Conservation (phyloP, 2,888 invertebrate species). For the Drosophila nr. medialis region DNA sequence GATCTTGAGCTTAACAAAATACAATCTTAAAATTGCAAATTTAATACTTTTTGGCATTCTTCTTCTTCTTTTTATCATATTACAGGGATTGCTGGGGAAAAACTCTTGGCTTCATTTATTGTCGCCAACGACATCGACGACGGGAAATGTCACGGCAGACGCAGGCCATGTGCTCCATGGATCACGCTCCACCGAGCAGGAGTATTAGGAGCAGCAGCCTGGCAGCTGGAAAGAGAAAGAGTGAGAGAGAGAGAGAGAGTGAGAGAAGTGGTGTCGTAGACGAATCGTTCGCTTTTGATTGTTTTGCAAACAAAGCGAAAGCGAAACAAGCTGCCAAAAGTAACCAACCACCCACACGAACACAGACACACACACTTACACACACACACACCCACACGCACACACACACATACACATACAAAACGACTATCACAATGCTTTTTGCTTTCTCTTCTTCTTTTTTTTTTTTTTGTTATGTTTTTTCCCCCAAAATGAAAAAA, state of each 20-base stretch:
- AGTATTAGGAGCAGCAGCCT: slow-evolving; percentile 14
- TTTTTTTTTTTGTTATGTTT: slow-evolving; percentile 30
- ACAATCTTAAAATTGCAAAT: not conserved
- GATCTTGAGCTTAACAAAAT: not conserved
- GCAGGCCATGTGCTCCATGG: slow-evolving; percentile 52
- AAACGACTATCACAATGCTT: slow-evolving; percentile 51
- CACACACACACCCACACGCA: slow-evolving; percentile 6
- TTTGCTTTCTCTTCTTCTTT: slow-evolving; percentile 54
- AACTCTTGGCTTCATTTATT: slow-evolving; percentile 68
- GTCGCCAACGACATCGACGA: slow-evolving; percentile 66
- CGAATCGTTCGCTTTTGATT: slow-evolving; percentile 71
- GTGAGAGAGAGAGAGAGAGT: not conserved
- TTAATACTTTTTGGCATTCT: not conserved
- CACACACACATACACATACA: slow-evolving; percentile 7
- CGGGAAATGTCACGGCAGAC: slow-evolving; percentile 50
- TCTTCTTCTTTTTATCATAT: not conserved
- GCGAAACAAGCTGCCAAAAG: slow-evolving; percentile 52
- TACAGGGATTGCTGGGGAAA: slow-evolving; percentile 39
- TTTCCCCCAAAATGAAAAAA: slow-evolving; percentile 59
- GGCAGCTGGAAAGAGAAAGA: not conserved
- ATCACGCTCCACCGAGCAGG: slow-evolving; percentile 47
- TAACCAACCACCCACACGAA: slow-evolving; percentile 34
- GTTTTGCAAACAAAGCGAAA: slow-evolving; percentile 80
- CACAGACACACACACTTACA: slow-evolving; percentile 17
- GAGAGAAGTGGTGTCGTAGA: slow-evolving; percentile 24